Conservation (phyloP, 2,888 invertebrate species). For the Byasa hedistus region DNA sequence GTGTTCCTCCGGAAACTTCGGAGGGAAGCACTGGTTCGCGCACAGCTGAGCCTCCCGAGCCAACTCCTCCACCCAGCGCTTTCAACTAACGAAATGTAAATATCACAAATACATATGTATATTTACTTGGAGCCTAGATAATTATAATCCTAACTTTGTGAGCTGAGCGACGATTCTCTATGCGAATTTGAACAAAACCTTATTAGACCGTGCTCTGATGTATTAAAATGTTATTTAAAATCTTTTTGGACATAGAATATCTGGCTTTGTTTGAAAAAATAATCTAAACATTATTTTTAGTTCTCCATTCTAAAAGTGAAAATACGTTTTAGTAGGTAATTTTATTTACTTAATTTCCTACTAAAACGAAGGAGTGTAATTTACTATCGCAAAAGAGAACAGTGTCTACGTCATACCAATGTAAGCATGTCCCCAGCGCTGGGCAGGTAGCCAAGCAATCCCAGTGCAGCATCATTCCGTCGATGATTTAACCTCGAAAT, state of each 20-base stretch:
- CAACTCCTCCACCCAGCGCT: slow-evolving; percentile 71
- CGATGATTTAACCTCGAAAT: slow-evolving; percentile 60
- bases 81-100: slow-evolving; percentile 7
- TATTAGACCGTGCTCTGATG: too few relatives aligned
- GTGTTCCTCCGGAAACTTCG: slow-evolving; percentile 48
- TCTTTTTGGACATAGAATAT: too few relatives aligned
- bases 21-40: slow-evolving; percentile 68
- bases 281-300: too few relatives aligned
- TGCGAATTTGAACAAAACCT: too few relatives aligned
- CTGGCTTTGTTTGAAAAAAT: too few relatives aligned
- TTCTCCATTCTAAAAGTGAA: too few relatives aligned
- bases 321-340: too few relatives aligned
- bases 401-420: slow-evolving; percentile 47
- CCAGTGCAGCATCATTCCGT: slow-evolving; percentile 57
- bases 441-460: slow-evolving; percentile 47
- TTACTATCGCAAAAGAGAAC: background rate
- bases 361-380: background rate
- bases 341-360: too few relatives aligned
- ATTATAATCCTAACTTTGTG: too few relatives aligned
- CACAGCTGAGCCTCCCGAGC: slow-evolving; percentile 67
- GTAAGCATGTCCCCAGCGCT: slow-evolving; percentile 67
- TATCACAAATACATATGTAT: background rate
- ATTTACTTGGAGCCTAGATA: too few relatives aligned
- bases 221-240: too few relatives aligned
- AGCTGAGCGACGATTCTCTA: too few relatives aligned